phyloP scores from a whole-genome alignment of 2,888 invertebrate genomes.

The Leptinotarsa haldemani region DNA sequence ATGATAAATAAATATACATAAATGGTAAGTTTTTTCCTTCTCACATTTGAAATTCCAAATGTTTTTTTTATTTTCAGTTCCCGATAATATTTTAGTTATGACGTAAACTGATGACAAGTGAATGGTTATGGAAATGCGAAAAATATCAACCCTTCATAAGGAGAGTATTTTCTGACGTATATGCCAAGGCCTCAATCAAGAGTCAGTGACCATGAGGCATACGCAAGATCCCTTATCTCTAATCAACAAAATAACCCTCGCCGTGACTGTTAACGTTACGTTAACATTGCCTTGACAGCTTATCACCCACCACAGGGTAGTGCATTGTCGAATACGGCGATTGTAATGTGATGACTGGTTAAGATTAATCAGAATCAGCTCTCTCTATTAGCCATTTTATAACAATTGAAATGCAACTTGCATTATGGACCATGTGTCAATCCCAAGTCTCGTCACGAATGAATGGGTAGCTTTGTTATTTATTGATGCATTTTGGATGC shows the following conservation, averaged over 20 bases:
- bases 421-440: slow-evolving; percentile 18
- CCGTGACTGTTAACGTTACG: background rate
- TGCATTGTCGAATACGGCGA: slow-evolving; percentile 34
- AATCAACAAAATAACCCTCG: background rate
- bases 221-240: background rate
- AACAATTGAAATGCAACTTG: slow-evolving; percentile 1
- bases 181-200: no score
- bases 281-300: slow-evolving; percentile 22
- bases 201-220: background rate
- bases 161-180: no score
- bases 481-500: slow-evolving; percentile 30
- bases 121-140: no score
- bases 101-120: no score
- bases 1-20: no score
- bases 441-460: slow-evolving; percentile 25
- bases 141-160: no score
- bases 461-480: slow-evolving; percentile 36
- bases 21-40: no score
- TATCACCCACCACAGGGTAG: slow-evolving; percentile 26
- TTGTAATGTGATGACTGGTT: slow-evolving; percentile 35
- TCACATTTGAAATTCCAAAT: no score
- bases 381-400: slow-evolving; percentile 39
- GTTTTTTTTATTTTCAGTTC: no score
- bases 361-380: slow-evolving; percentile 28
- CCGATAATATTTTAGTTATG: no score